Conservation (phyloP, 1,140 invertebrate species). For the Diabrotica undecimpunctata region DNA sequence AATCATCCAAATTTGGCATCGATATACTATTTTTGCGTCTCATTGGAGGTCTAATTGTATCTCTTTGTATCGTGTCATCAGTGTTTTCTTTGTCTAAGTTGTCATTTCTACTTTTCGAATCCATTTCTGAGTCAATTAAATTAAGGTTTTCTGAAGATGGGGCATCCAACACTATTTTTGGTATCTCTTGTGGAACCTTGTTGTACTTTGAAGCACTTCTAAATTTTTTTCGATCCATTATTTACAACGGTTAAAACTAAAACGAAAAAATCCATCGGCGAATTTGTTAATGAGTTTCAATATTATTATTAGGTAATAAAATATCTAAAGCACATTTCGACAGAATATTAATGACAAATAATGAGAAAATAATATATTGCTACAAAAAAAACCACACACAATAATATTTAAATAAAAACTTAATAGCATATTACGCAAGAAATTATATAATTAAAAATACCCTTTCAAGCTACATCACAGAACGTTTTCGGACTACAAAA, state of each 20-base stretch:
- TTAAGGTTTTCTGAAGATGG: constrained; percentile 24
- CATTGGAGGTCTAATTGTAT: constrained; percentile 16
- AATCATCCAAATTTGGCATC: constrained; percentile 40
- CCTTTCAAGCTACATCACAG: too few relatives aligned
- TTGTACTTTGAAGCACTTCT: constrained; percentile 3
- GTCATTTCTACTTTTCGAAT: background rate
- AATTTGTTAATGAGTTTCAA: too few relatives aligned
- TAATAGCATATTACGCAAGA: too few relatives aligned
- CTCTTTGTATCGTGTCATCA: constrained; percentile 5
- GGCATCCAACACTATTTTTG: constrained; percentile 25
- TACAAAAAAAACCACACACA: too few relatives aligned
- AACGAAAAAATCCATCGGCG: too few relatives aligned
- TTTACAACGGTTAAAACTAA: background rate
- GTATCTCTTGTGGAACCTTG: constrained; percentile 17
- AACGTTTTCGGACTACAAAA: too few relatives aligned
- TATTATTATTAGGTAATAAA: too few relatives aligned
- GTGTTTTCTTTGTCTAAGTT: background rate
- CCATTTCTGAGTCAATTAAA: constrained; percentile 14
- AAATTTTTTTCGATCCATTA: constrained; percentile 7
- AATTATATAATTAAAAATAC: too few relatives aligned
- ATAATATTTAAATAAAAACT: too few relatives aligned
- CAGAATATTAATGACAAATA: too few relatives aligned
- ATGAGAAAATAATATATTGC: too few relatives aligned
- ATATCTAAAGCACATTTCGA: too few relatives aligned
- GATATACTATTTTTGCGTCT: constrained; percentile 40